A percentile compares a stretch with the other conserved stretches of the same genome.
These are phyloP conservation scores for Timema cristinae DNA, from an alignment of 2,888 invertebrate genomes.

Conservation along the genomic window DNA sequence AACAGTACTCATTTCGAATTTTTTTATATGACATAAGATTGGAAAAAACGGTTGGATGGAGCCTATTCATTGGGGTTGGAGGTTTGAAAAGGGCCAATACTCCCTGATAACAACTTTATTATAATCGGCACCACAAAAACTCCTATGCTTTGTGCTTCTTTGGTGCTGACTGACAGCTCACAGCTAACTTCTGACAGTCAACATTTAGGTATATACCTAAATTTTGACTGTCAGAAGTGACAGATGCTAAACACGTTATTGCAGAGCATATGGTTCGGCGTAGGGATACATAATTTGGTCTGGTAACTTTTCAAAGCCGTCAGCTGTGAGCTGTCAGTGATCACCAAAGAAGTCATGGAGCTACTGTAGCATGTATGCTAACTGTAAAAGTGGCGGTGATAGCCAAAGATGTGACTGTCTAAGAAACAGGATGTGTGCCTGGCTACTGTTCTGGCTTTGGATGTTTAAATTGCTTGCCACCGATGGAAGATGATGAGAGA, in stretches of 20 bases:
- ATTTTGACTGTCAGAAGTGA: too few species aligned
- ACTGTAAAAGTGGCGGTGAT: neutral
- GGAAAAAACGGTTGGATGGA: neutral
- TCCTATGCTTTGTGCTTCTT: neutral
- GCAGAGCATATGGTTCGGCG: too few species aligned
- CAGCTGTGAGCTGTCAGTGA: too few species aligned
- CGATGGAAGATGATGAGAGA: neutral
- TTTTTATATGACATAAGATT: neutral
- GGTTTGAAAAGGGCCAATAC: neutral
- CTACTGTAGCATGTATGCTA: too few species aligned
- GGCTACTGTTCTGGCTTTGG: neutral
- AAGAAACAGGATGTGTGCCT: neutral
- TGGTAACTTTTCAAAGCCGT: too few species aligned
- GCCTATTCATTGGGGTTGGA: constrained; percentile 10
- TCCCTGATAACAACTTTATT: neutral
- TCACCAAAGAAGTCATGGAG: too few species aligned
- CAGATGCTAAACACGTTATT: too few species aligned
- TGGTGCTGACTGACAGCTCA: too few species aligned
- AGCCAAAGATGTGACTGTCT: neutral
- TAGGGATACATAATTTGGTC: too few species aligned
- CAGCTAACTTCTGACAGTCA: too few species aligned
- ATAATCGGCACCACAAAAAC: neutral
- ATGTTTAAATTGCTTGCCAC: neutral
- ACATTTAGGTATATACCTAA: too few species aligned
- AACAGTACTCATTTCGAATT: neutral